Evolutionary conservation across 2,797 vertebrate species (phyloP), one percentile per base, ranked within the genome.

Genomic region (Phrynocephalus guinanensis): DNA sequence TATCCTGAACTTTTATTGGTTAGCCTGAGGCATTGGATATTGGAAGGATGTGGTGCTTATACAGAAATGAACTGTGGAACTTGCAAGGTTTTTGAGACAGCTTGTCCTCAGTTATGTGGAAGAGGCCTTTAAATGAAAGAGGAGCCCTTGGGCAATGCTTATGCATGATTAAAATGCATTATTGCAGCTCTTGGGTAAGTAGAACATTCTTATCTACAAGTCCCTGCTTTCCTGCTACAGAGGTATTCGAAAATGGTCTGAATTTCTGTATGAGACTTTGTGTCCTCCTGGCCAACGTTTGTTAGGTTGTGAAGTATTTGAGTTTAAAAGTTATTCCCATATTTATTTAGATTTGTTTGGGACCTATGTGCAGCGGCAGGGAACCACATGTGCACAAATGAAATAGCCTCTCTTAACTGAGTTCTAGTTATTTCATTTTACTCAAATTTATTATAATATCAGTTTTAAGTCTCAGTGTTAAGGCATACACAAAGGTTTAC

Each of bases 51-150:
- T 33, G 18, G 38, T 86, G 68, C 5, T 56, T 63, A 20, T 8
- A 82, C 28, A 79, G 83, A 90, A 91, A 82, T 44, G 20, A n/a
- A 1, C 89, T 86, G 50, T 72, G 85, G 72, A 90, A 92, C 84
- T 73, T 0, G 78, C 56, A 87, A 83, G 85, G 50, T 71, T 86
- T 24, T 2, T 1, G 5, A 78, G 84, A 56, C 38, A 71, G 15
- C 83, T 86, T 90, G 6, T 88, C 88, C 78, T 88, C 83, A 79
- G 18, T 38, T 88, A 73, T 86, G 5, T 80, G 68, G n/a, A 85
- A 77, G 20, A n/a, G 79, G 15, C 38, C 70, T 91, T 90, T 83
- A 85, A 85, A 52, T 22, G 0, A 18, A 86, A 86, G 22, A 0
- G 3, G 8, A 78, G 18, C 70, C 44, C 83, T 0, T 9, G 26